A percentile compares a stretch with the other conserved stretches of the same genome.
Conservation (phyloP, 2,888 invertebrate genomes). For the Entomobrya multifasciata region DNA sequence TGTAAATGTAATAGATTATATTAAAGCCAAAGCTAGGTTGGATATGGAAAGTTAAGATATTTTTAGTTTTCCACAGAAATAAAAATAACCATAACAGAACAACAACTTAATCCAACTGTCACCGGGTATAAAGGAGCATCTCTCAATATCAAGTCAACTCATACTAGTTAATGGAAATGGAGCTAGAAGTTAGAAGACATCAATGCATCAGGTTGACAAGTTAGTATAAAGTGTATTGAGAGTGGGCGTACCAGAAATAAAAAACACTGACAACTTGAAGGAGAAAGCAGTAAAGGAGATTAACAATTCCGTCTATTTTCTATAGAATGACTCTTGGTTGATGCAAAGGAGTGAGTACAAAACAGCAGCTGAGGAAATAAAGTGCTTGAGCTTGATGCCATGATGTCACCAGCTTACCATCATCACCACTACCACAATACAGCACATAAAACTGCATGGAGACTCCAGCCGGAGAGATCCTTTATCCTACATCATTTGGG, state of each 20-base stretch:
- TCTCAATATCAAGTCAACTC: background rate
- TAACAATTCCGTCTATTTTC: slow-evolving; percentile 28
- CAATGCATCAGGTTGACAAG: background rate
- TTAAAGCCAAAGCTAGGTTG: too few species aligned
- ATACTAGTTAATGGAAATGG: background rate
- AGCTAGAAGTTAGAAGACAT: background rate
- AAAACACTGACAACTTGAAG: background rate
- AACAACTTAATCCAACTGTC: too few species aligned
- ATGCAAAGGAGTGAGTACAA: too few species aligned
- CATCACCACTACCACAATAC: too few species aligned
- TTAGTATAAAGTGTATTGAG: too few species aligned
- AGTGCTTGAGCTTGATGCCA: background rate
- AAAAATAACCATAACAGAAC: too few species aligned
- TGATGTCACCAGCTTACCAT: background rate
- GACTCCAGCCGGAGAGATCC: slow-evolving; percentile 24
- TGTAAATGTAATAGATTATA: too few species aligned
- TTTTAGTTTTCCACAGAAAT: too few species aligned
- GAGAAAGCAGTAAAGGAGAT: slow-evolving; percentile 6
- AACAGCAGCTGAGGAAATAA: too few species aligned
- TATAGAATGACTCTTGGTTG: background rate
- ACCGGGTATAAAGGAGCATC: too few species aligned
- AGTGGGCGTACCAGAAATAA: background rate
- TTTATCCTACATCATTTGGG: slow-evolving; percentile 28
- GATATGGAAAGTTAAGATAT: too few species aligned
- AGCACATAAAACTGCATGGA: background rate